Evolutionary conservation across 2,888 invertebrate genomes (phyloP).

Genomic region (Drosophila formosana): DNA sequence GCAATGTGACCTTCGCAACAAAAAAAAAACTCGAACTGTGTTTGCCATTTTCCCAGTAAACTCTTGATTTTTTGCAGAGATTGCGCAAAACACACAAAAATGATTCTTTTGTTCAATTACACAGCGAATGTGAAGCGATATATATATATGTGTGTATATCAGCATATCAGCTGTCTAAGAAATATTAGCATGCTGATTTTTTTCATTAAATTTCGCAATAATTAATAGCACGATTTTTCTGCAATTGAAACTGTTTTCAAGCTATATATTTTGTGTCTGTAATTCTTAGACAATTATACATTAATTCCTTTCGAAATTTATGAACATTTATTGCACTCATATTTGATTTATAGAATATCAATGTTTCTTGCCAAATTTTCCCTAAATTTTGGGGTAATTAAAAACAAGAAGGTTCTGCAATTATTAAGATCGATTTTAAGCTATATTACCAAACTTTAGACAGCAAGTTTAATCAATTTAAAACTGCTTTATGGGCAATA

Average conservation of each 20-base stretch:
- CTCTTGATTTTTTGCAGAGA: slow-evolving; percentile 13
- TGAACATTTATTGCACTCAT: not conserved
- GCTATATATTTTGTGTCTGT: not conserved
- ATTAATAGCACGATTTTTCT: not conserved
- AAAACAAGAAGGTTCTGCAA: too few relatives aligned
- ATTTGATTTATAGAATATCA: too few relatives aligned
- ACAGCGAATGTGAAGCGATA: not conserved
- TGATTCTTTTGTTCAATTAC: slow-evolving; percentile 3
- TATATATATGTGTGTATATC: not conserved
- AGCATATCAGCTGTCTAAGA: not conserved
- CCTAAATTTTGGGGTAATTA: not conserved
- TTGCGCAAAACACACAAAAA: slow-evolving; percentile 4
- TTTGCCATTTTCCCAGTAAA: not conserved
- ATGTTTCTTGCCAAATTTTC: not conserved
- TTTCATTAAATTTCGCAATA: not conserved
- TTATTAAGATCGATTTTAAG: too few relatives aligned
- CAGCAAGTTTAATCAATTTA: too few relatives aligned
- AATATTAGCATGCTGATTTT: not conserved
- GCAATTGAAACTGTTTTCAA: not conserved
- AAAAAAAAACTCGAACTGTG: not conserved
- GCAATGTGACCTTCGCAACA: slow-evolving; percentile 22
- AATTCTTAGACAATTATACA: not conserved
- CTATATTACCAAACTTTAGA: too few relatives aligned
- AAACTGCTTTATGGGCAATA: too few relatives aligned
- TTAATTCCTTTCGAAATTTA: not conserved